Evolutionary conservation across 2,113 vertebrate genomes (phyloP), one percentile per base, ranked within the genome.

Genomic region (Lasiurus borealis): DNA sequence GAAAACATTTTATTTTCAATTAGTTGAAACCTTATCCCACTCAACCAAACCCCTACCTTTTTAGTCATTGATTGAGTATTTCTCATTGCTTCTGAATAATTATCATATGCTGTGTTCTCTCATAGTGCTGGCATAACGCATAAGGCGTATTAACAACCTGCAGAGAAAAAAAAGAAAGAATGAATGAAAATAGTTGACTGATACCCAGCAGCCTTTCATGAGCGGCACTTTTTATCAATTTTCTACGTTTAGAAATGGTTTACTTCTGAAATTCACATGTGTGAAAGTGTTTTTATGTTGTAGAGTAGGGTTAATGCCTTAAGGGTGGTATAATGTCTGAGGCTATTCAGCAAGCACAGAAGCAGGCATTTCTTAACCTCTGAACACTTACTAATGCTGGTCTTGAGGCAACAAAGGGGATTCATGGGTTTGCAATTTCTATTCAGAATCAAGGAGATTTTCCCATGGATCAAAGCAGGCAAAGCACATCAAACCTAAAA

Each of bases 261-360:
- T 95, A 62, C 59, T 97, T 82, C 59, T 95, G 86, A 85, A 95
- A 62, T 92, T 73, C 54, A 44, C 91, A 48, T 97, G 48, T 93
- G 29, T 80, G 97, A 69, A 96, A 77, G 14, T 95, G 66, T 69
- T 75, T 80, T 86, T 95, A 31, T 91, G 66, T 69, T 31, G 18
- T 81, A 18, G 21, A 15, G 4, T 76, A 40, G 44, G 34, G 76
- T 66, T 84, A 84, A 88, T 86, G 84, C 34, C n/a, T 86, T 93
- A 19, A 77, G 72, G 21, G 15, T 31, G 0, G 77, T 71, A 27
- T 25, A 18, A n/a, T 72, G 52, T 16, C 4, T 40, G 75, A 48
- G 48, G 23, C 5, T 57, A 23, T 40, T 83, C 34, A 31, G 78
- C 76, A 80, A 91, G 90, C 82, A 85, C 4, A 90, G 71, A 92